Conservation (phyloP, 2,888 invertebrate genomes). For the Tetramorium bicarinatum region DNA sequence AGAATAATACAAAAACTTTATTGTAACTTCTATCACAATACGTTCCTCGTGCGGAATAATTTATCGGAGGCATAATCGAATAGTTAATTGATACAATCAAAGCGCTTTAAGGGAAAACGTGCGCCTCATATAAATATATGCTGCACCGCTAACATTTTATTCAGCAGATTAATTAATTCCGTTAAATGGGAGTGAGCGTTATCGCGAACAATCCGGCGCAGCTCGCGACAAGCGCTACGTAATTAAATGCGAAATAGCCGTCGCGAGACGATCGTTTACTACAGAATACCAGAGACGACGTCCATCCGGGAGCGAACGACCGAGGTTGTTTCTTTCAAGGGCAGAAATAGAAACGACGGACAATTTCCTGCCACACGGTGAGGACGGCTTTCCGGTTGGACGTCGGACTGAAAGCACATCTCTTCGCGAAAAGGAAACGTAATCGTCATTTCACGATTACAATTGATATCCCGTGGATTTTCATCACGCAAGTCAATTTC, state of each 20-base stretch:
- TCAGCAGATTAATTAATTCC: conserved; percentile 30
- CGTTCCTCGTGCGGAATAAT: neutral
- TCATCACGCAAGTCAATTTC: neutral
- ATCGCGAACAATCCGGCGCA: conserved; percentile 2
- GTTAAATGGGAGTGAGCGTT: conserved; percentile 1
- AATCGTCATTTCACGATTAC: neutral
- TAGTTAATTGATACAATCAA: conserved; percentile 28
- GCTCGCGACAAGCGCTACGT: neutral
- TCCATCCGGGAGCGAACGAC: neutral
- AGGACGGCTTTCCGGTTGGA: neutral
- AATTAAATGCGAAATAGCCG: conserved; percentile 27
- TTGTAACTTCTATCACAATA: neutral
- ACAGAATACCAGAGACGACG: neutral
- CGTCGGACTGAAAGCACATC: neutral
- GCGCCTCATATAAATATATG: neutral
- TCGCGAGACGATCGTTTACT: neutral
- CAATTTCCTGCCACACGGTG: conserved; percentile 12
- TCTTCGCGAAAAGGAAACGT: neutral
- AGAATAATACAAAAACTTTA: neutral
- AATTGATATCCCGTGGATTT: neutral
- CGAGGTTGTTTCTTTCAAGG: neutral
- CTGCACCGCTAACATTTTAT: too few species aligned
- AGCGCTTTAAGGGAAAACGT: conserved; percentile 13
- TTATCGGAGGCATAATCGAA: conserved; percentile 2
- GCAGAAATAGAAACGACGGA: neutral